Base-by-base conservation (phyloP, 2,797 vertebrate species). In the Coracias cyanogaster region DNA sequence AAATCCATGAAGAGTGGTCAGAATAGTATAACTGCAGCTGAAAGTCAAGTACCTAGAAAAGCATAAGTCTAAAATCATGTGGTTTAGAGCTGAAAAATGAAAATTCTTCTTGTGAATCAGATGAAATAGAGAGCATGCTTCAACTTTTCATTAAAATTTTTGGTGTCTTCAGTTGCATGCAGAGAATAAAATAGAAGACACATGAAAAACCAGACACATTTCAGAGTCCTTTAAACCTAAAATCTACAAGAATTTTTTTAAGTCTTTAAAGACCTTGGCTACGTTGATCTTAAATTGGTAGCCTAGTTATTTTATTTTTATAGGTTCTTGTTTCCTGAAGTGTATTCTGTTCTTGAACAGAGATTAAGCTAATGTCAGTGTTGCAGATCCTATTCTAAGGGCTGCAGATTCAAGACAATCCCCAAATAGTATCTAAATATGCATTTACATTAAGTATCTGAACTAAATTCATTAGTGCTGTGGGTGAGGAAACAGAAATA, bases 361-460 rank as follows among this genome's bases (percentile, higher is more conserved):
- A 94, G 76, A 93, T 65, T 82, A 97, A 96, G 39, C 71, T 64
- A 60, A 86, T 78, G 91, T 94, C 87, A 89, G 52, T 91, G 80
- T 91, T 86, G 69, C 31, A 46, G 86, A 85, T 76, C 64, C 71
- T 82, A 58, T 90, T 90, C 78, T 81, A 51, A 96, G 70, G 84
- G 82, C 83, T 90, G 48, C 35, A 65, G 55, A 89, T 74, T 89
- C 54, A 93, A 89, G 93, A 91, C 88, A 88, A 84, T 96, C 54
- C 83, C 82, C 89, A 94, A 85, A 87, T 97, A 96, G 92, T 86
- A 87, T 77, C 79, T 94, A 90, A 97, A 82, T 64, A 39, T 95
- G 76, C 28, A 24, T 72, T 93, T 96, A 39, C 52, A 48, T 86
- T 79, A 81, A 91, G 35, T 73, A 61, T 92, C 80, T 94, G 80